phyloP scores from a whole-genome alignment of 2,113 vertebrate species.

The Atherinomorus stipes region DNA sequence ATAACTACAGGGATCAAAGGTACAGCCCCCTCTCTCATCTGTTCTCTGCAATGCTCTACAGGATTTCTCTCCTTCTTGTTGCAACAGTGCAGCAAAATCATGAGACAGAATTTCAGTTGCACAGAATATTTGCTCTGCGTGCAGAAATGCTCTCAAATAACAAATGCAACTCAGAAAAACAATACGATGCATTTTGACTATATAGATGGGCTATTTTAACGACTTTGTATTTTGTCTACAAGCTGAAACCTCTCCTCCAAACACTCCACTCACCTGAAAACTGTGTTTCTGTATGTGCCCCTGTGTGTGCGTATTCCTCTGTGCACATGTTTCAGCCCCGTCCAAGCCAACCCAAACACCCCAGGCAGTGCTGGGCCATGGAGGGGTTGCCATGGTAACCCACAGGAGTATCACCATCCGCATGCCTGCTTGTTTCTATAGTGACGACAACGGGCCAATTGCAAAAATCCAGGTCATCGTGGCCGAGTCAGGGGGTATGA shows the following conservation, averaged over 20 bases:
- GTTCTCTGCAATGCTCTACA: constrained; percentile 1
- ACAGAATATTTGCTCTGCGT: background rate
- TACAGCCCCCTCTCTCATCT: constrained; percentile 62
- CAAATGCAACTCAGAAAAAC: constrained; percentile 16
- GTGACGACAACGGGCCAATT: constrained; percentile 94
- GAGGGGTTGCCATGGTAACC: constrained; percentile 88
- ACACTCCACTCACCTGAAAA: background rate
- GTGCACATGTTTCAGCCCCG: constrained; percentile 81
- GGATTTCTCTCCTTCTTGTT: constrained; percentile 10
- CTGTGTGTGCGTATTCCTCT: constrained; percentile 24
- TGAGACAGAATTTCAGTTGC: constrained; percentile 13
- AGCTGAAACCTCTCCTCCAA: constrained; percentile 6
- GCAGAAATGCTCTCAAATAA: constrained; percentile 2
- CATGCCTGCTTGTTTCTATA: constrained; percentile 96
- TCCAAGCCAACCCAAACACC: constrained; percentile 89
- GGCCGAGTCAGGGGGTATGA: constrained; percentile 91
- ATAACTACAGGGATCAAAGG: constrained; percentile 96
- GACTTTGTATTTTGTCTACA: background rate
- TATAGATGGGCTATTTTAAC: constrained; percentile 2
- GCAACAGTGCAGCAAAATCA: constrained; percentile 32
- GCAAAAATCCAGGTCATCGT: constrained; percentile 94
- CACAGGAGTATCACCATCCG: constrained; percentile 91
- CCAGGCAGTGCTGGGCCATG: constrained; percentile 83
- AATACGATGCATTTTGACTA: constrained; percentile 12
- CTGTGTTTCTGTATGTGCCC: constrained; percentile 17